Evolutionary conservation across 2,113 vertebrate species (phyloP).

Genomic region (Sakesphorus luctuosus): DNA sequence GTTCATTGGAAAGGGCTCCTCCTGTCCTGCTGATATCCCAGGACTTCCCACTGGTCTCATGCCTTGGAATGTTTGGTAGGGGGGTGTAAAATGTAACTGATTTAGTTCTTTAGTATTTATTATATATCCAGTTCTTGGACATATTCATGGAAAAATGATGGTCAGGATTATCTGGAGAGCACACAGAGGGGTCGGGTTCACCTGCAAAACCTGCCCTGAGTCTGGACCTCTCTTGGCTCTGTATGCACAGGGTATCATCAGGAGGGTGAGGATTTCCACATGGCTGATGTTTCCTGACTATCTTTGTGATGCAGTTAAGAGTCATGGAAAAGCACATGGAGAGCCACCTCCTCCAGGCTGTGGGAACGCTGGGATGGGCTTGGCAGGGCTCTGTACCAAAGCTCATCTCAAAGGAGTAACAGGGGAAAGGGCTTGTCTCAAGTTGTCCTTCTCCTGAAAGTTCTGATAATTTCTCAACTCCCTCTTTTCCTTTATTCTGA

Average conservation of each 20-base stretch:
- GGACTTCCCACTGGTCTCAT: neutral
- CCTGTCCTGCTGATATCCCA: neutral
- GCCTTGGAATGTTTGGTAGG: neutral
- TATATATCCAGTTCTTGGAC: neutral
- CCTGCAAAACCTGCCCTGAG: neutral
- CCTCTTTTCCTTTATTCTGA: neutral
- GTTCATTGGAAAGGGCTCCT: neutral
- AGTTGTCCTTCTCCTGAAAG: neutral
- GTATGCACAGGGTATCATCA: fast-evolving
- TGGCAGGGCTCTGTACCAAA: neutral
- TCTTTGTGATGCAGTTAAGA: neutral
- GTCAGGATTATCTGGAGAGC: neutral
- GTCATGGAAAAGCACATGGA: neutral
- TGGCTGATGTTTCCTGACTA: neutral
- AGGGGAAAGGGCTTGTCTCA: neutral
- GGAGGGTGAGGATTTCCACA: neutral
- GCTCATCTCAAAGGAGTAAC: neutral
- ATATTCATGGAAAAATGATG: neutral
- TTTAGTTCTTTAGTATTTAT: neutral
- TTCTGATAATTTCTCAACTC: neutral
- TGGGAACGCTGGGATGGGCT: neutral
- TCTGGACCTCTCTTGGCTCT: neutral
- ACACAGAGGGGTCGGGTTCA: neutral
- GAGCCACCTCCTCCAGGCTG: neutral
- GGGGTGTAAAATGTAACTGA: neutral